These are phyloP conservation scores for Procambarus clarkii DNA, from an alignment of 1,140 invertebrate genomes.

Conservation along the genomic window DNA sequence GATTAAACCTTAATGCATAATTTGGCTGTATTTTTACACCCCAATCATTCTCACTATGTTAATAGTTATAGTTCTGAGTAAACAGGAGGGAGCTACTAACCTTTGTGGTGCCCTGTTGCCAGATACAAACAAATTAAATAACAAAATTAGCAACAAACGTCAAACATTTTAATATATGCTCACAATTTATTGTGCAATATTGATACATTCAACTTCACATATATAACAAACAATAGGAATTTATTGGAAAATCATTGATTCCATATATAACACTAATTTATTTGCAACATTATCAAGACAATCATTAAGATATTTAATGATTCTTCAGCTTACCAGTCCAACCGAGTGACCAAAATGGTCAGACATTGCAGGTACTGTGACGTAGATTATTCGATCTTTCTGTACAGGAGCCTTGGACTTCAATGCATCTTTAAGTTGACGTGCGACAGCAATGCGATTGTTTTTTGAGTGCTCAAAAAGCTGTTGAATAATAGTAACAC, in stretches of 20 bases:
- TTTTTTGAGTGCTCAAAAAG: conserved; percentile 71
- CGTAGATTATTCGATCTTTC: conserved; percentile 72
- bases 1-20: no score
- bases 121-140: background rate
- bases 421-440: conserved; percentile 70
- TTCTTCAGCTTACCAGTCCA: conserved; percentile 56
- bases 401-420: conserved; percentile 68
- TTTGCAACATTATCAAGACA: background rate
- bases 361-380: conserved; percentile 70
- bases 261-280: no score
- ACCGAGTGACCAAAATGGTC: conserved; percentile 72
- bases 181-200: no score
- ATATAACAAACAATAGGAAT: no score
- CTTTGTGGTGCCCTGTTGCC: conserved; percentile 49
- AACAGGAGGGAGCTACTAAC: background rate
- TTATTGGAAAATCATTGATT: no score
- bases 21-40: no score
- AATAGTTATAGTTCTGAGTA: background rate
- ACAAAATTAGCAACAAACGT: background rate
- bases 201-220: no score
- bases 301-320: background rate
- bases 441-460: conserved; percentile 70
- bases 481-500: conserved; percentile 28
- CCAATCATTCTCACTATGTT: no score
- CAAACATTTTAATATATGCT: background rate